Conservation (phyloP, 2,113 vertebrate species). For the Electrona antarctica region DNA sequence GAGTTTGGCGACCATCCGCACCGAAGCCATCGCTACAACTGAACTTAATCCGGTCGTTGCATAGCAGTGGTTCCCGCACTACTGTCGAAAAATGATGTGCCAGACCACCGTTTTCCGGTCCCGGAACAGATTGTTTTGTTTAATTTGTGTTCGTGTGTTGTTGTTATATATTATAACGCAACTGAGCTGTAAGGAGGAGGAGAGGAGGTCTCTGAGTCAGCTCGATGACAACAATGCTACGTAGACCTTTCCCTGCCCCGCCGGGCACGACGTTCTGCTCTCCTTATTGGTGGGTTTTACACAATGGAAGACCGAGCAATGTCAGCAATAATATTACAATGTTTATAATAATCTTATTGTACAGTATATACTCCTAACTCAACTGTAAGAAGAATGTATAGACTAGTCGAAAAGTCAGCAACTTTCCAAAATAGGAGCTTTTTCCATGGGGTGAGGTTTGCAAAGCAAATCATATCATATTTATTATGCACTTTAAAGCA, state of each 20-base stretch:
- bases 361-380: too few relatives aligned
- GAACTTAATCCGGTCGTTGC: conserved; percentile 18
- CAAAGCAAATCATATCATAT: too few relatives aligned
- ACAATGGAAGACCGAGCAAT: too few relatives aligned
- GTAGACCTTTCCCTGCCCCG: too few relatives aligned
- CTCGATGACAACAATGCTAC: conserved; percentile 1
- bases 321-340: too few relatives aligned
- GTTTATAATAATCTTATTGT: too few relatives aligned
- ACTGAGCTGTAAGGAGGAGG: conserved; percentile 3
- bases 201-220: conserved; percentile 25
- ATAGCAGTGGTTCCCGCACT: conserved; percentile 25
- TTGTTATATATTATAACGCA: not conserved
- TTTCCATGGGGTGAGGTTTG: too few relatives aligned
- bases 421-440: too few relatives aligned
- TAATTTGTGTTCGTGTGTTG: not conserved
- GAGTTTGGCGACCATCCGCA: conserved; percentile 67
- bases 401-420: too few relatives aligned
- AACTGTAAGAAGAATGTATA: too few relatives aligned
- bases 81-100: not conserved
- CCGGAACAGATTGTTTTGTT: not conserved
- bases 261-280: not conserved
- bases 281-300: not conserved
- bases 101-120: not conserved
- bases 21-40: conserved; percentile 60
- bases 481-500: too few relatives aligned